Percentiles rank a stretch among this genome's conserved stretches.
Conservation (phyloP, 2,888 invertebrate genomes). For the Eueremaeus valkanovi region DNA sequence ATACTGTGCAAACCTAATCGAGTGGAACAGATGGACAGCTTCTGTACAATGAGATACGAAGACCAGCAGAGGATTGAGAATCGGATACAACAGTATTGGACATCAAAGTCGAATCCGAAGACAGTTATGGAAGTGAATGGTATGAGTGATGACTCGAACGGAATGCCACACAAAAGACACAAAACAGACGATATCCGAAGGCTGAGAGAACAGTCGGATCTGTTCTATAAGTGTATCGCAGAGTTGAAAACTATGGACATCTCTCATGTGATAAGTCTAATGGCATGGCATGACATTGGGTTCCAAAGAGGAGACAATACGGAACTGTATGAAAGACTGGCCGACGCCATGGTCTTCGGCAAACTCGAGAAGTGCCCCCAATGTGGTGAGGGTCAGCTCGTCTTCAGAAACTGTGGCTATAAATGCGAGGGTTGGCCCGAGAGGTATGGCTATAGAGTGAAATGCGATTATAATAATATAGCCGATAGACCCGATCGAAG, state of each 20-base stretch:
- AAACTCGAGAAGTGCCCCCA: conserved; percentile 69
- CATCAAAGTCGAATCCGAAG: no score
- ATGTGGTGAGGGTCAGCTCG: conserved; percentile 67
- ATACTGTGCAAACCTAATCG: no score
- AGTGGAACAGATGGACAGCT: no score
- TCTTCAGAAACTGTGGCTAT: conserved; percentile 63
- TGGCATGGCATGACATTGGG: conserved; percentile 68
- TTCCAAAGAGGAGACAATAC: no score
- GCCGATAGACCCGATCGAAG: conserved; percentile 68
- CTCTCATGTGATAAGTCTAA: conserved; percentile 61
- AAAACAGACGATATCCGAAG: no score
- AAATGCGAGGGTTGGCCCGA: conserved; percentile 74
- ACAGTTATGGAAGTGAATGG: no score
- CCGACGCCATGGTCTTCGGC: conserved; percentile 87
- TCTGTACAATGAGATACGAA: no score
- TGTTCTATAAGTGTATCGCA: conserved; percentile 65
- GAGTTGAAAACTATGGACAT: conserved; percentile 61
- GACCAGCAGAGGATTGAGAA: no score
- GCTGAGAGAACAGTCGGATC: conserved; percentile 69
- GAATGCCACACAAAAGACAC: no score
- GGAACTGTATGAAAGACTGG: conserved; percentile 46
- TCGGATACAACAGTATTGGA: no score
- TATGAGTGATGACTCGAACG: no score
- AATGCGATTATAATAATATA: conserved; percentile 66
- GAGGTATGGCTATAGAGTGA: conserved; percentile 55